Base-by-base conservation (phyloP, 1,140 invertebrate genomes). In the Pararge aegeria region DNA sequence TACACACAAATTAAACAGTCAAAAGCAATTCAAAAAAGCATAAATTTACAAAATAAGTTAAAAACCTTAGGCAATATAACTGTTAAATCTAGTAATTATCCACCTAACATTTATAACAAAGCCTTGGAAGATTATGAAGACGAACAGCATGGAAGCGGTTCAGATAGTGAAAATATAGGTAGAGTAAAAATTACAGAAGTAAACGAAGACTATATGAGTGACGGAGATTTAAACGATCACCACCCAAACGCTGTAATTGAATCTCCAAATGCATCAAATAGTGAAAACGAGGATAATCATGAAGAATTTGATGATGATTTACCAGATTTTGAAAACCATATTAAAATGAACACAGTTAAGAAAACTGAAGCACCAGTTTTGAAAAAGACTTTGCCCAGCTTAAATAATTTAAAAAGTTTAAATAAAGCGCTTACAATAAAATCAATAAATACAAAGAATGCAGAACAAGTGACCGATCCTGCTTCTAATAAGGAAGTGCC, bases 121-220 rank as follows among this genome's bases (percentile, higher is more conserved):
- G 52, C 46, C 37, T 55, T 46, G 57, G 53, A 70, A 20, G 58
- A 73, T 44, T 49, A 64, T 48, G 55, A 68, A 51, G 58, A 64
- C 15, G 55, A 70, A 15, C 57, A 76, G 46, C 67, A 59, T 37
- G 73, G 73, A n/a, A 78, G 71, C 58, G 79, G 77, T 10, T 63
- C 72, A 6, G 80, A 83, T 9, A 59, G 56, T 9, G 52, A 67
- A 42, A 51, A 54, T 52, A 24, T 55, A 29, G 70, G 67, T 1
- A 73, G 66, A 67, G 69, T 83, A n/a, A 78, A 80, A 64, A 81
- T 86, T 10, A 77, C 74, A 27, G 81, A 87, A 70, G 34, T 82
- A 7, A 72, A 68, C 57, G 80, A 84, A 42, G 66, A 78, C 13
- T 51, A 67, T 15, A 27, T 30, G 15, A 74, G 61, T 40, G 72